Base-by-base conservation (phyloP, 2,888 invertebrate species). In the Lydus trimaculatus region DNA sequence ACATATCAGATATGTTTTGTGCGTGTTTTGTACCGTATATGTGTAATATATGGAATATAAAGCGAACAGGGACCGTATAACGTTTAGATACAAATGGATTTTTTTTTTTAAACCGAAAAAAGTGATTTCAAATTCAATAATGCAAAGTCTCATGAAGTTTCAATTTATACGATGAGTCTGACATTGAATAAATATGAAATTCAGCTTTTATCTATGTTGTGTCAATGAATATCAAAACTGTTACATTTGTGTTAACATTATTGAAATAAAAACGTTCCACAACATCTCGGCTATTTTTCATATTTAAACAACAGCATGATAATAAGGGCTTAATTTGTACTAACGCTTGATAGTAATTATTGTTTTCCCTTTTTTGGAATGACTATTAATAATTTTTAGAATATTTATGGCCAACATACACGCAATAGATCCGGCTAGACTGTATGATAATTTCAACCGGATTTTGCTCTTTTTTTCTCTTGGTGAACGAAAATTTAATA, bases 171-270 rank as follows among this genome's bases (percentile, higher is more conserved):
- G 65, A 62, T 65, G 56, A 15, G n/a, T 58, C 63, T 65, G 64
- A 65, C 67, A 70, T 67, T 70, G 65, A 67, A 67, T 67, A 70
- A 70, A 70, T 64, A 70, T 70, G 65, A 52, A 67, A 67, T 66
- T 65, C 61, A 1, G 60, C 48, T 65, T 67, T 67, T 68, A 63
- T 71, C 67, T 68, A 70, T 62, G 58, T 43, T 61, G 62, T 64
- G 62, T 64, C 64, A 70, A 70, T 48, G 61, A 20, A 25, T 52
- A 43, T 36, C 36, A 15, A n/a, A 20, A 52, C 23, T 25, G 6
- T 23, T 11, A 13, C 25, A 20, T 48, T 48, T 48, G 17, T 20
- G 48, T 48, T 20, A 20, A 48, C 9, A 48, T n/a, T n/a, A n/a
- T n/a, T n/a, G n/a, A n/a, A n/a, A n/a, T n/a, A n/a, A n/a, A n/a